Evolutionary conservation across 2,888 invertebrate species (phyloP), one percentile per base, ranked within the genome.

Genomic region (Drosophila monieri): DNA sequence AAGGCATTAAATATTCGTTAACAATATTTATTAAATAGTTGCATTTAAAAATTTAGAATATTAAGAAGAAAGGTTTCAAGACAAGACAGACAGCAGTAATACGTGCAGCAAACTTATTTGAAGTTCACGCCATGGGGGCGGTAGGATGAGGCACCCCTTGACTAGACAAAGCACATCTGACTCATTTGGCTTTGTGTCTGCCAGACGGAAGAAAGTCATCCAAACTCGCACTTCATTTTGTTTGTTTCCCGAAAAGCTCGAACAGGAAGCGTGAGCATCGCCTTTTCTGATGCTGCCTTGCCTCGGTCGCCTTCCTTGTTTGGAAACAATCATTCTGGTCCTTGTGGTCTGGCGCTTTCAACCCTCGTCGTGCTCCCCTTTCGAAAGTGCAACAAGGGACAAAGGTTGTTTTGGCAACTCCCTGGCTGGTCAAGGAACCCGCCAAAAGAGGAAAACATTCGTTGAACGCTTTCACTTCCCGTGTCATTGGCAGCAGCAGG

Each of bases 401-500:
- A 81, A 81, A 81, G 87, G 80, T 71, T 85, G 64, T 53, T 25
- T 15, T 25, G 18, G 37, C 23, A 57, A 61, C 64, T 14, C 14
- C 18, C 23, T 62, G 64, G 61, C 68, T 68, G 80, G 84, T 80
- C 80, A 86, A 88, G 71, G 84, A 77, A 69, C 80, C 73, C 70
- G 37, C 55, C 64, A 67, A 70, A 58, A 71, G 55, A 62, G 61
- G 54, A 53, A 78, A 58, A 57, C 59, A 78, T 85, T 74, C 57
- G 44, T 60, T 46, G 46, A 79, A 74, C 68, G 87, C 87, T 84
- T 88, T 84, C 80, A 88, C 84, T 84, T 84, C 84, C 84, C 89
- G 88, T 88, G 89, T 84, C 89, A 87, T 76, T 84, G 89, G 69
- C 88, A 79, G 75, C 68, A 65, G 57, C 56, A 27, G 12, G 46